Evolutionary conservation across 2,888 invertebrate genomes (phyloP), one percentile per base, ranked within the genome.

Genomic region (Morpho deidamia): DNA sequence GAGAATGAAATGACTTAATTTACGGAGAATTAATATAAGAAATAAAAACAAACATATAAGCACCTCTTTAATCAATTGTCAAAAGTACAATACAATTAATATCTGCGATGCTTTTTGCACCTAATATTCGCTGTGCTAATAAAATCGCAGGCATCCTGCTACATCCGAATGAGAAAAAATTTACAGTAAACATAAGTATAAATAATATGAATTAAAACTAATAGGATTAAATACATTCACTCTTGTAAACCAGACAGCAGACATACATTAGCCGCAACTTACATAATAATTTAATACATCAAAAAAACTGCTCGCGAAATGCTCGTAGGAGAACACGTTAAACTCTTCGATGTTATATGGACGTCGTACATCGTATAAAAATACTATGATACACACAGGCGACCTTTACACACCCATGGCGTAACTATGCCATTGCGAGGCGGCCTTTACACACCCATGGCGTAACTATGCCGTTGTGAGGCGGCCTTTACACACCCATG

Each of bases 41-140:
- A 23, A 23, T 23, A 37, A 37, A 37, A 37, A 3, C 37, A 10
- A 10, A 10, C 37, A 37, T 78, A 70, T 83, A 89, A 87, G 88
- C 88, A 89, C 88, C 87, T 84, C 83, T 83, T 84, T 87, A 86
- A 79, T 87, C 76, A 74, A 83, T 80, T 79, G 81, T 84, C 84
- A 83, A 82, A 83, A 78, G 72, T 81, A 79, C 77, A 76, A 75
- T 78, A 81, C 73, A 82, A 81, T 81, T 81, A 81, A 80, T 77
- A 79, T 78, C 76, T 80, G 74, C 70, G 68, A 81, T 77, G 78
- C 68, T 76, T 73, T 73, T 65, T 74, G 77, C 81, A 78, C 80
- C 77, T 65, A 61, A 62, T 71, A 69, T 68, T 73, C 70, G 69
- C 57, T 77, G 80, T 78, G 83, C 81, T 67, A 76, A 77, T 68